Evolutionary conservation across 2,113 vertebrate species (phyloP).

Genomic region (Lates calcarifer): DNA sequence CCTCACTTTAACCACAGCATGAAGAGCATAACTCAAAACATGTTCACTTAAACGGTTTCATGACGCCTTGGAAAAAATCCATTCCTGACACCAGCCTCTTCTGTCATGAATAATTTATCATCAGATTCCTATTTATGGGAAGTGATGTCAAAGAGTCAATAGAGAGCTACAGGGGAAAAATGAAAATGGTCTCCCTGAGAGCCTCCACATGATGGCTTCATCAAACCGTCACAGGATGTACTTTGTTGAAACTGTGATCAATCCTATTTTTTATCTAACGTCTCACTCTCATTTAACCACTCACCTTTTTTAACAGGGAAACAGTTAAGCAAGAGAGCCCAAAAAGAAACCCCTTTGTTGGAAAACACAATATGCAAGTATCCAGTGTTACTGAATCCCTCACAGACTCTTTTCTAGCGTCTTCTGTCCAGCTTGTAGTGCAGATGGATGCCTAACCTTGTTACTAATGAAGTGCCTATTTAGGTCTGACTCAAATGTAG

Average conservation of each 20-base stretch:
- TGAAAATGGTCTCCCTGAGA: not conserved
- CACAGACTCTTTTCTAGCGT: conserved; percentile 1
- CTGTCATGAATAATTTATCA: not conserved
- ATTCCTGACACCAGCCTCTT: not conserved
- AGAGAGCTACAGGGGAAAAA: not conserved
- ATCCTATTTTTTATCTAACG: conserved; percentile 1
- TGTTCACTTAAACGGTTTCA: conserved; percentile 6
- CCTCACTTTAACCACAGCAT: conserved; percentile 37
- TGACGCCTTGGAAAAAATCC: not conserved
- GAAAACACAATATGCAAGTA: conserved; percentile 95
- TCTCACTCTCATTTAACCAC: conserved; percentile 72
- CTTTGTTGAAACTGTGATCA: conserved; percentile 27
- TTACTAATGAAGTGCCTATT: conserved; percentile 56
- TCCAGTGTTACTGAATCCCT: conserved; percentile 80
- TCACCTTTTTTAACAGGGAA: conserved; percentile 92
- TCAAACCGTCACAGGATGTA: not conserved
- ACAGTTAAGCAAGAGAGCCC: conserved; percentile 94
- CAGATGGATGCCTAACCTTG: conserved; percentile 56
- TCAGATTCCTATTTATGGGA: rapidly evolving
- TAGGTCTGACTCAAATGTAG: conserved; percentile 6
- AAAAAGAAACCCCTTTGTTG: conserved; percentile 89
- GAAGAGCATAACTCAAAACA: not conserved
- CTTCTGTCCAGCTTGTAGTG: conserved; percentile 76
- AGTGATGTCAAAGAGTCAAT: not conserved
- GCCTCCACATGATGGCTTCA: not conserved